Base-by-base conservation (phyloP, 2,797 vertebrate genomes). In the Parauchenoglanis punctatus region DNA sequence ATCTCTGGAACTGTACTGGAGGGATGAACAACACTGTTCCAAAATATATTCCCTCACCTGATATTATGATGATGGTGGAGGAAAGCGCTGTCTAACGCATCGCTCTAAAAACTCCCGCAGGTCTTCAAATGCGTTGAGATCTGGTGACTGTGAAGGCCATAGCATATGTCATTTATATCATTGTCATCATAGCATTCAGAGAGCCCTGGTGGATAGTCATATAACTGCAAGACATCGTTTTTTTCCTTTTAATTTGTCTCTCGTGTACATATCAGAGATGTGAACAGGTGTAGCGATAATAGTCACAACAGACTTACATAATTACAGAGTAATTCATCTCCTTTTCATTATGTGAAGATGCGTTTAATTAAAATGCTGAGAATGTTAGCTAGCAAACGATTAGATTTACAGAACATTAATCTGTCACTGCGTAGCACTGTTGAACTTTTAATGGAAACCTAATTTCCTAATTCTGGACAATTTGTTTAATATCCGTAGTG, bases 391-490 rank as follows among this genome's bases (percentile, higher is more conserved):
- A 52, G 25, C 46, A 76, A 75, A 76, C 0, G 46, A 17, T 15
- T 15, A 54, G 49, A 54, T 77, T 52, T 52, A 6, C 25, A 7
- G 46, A 15, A 23, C 73, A 76, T 73, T 46, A 46, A 46, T 25
- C 72, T 76, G 46, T 52, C 72, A 75, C 72, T 28, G 13, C 25
- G 3, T 52, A 54, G 46, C 25, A 28, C 73, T 76, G 20, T 46
- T 72, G 70, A 73, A 46, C 40, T 46, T 72, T 75, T 52, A 76
- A 18, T 52, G 49, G 46, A 54, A 76, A 52, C 73, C 73, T 76
- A 17, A 52, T 76, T 54, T 54, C 13, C 25, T 76, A 76, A 54
- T 54, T 7, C 11, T n/a, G 73, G 15, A 54, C 6, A 25, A 28
- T 52, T 76, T 76, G 73, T 76, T 54, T 76, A 76, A 54, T 76